Evolutionary conservation across 2,888 invertebrate species (phyloP).

Genomic region (Mesoligia furuncula): DNA sequence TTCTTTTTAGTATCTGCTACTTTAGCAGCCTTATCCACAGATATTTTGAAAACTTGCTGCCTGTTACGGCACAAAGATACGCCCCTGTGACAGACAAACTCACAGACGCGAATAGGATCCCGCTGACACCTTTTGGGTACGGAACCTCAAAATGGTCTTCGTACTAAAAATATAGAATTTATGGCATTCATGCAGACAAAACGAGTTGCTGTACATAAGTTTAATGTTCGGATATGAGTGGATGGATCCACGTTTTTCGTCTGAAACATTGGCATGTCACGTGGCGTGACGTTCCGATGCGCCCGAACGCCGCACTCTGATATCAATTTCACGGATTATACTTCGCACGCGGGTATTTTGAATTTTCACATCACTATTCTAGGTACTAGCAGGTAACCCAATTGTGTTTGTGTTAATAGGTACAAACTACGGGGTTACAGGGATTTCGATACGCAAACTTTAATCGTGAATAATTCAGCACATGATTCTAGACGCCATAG

Average conservation of each 20-base stretch:
- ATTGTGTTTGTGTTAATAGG: background rate
- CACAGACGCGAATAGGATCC: background rate
- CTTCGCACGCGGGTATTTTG: conserved; percentile 55
- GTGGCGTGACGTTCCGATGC: conserved; percentile 41
- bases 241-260: conserved; percentile 38
- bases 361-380: conserved; percentile 20
- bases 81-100: background rate
- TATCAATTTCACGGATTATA: conserved; percentile 69
- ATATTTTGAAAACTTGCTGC: background rate
- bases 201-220: conserved; percentile 12
- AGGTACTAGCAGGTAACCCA: background rate
- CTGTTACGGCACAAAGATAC: background rate
- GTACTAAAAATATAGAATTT: background rate
- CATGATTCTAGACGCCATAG: too few relatives aligned
- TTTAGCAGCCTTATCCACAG: too few relatives aligned
- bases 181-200: conserved; percentile 5
- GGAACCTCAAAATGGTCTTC: background rate
- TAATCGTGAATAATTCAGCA: too few relatives aligned
- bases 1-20: background rate
- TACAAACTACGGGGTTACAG: background rate
- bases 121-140: background rate
- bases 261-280: conserved; percentile 54
- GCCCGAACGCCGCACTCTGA: conserved; percentile 46
- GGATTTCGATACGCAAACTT: background rate
- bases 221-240: conserved; percentile 29